Evolutionary conservation across 2,888 invertebrate species (phyloP), one percentile per base, ranked within the genome.

Genomic region (Siphlonurus alternatus): DNA sequence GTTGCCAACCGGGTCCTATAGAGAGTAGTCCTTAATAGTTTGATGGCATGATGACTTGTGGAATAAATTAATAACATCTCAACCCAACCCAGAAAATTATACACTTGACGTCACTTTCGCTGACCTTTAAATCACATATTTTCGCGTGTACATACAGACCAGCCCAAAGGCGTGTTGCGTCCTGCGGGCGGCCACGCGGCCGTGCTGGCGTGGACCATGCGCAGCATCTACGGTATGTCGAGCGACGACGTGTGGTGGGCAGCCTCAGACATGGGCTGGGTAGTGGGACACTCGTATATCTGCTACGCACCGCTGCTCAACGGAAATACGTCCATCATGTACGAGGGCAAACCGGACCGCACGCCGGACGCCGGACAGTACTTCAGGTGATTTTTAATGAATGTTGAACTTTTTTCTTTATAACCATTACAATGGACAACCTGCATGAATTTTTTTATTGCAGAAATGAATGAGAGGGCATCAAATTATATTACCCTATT

Each of bases 221-320:
- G 82, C 67, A 80, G 82, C 0, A 82, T 94, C 59, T 96, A 94
- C 71, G 93, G 89, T 0, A 79, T 92, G 72, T 79, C 81, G 54
- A 81, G 53, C 24, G 84, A 86, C 15, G 92, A 93, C 22, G 83
- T 87, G 25, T 95, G 94, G 86, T 96, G 94, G 93, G 87, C 88
- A 18, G 91, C 92, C 0, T 94, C 94, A 54, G 89, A 89, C 72
- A 80, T 89, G 63, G 93, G 93, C 15, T 93, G 93, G 93, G 94
- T 95, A 0, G 94, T 95, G 1, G 95, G 95, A 0, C 94, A 93
- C 73, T 94, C 93, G 0, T 96, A 93, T 74, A 94, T 94, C 69
- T 92, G 93, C 74, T 96, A 95, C 70, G 95, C 88, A 0, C 95
- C 95, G 0, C 77, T 95, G 2, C 76, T 92, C 0, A 84, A 86